Evolutionary conservation across 2,888 invertebrate species (phyloP).

Genomic region (Tetrapedia diversipes): DNA sequence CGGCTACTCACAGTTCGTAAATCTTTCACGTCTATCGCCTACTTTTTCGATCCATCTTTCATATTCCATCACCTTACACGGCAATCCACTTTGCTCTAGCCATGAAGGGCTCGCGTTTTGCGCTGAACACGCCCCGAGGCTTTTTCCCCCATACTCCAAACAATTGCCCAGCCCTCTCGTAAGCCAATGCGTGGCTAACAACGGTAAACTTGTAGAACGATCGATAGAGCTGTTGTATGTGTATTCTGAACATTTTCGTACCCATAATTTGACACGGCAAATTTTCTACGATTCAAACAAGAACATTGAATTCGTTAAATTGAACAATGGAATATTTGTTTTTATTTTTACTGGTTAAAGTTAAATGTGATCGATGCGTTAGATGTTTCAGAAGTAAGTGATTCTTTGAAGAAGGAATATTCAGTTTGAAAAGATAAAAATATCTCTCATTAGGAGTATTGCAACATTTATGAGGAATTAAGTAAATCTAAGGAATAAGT

Average conservation of each 20-base stretch:
- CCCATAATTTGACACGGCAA: neutral
- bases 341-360: neutral
- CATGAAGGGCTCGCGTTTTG: constrained; percentile 15
- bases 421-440: no score
- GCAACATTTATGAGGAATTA: no score
- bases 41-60: constrained; percentile 36
- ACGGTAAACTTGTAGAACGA: constrained; percentile 5
- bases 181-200: constrained; percentile 9
- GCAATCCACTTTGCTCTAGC: constrained; percentile 32
- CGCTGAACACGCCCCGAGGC: constrained; percentile 10
- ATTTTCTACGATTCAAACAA: neutral
- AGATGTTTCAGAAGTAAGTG: no score
- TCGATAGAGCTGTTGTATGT: no score
- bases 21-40: constrained; percentile 10
- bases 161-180: constrained; percentile 31
- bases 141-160: constrained; percentile 1
- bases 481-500: no score
- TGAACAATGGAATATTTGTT: no score
- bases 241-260: neutral
- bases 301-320: neutral
- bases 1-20: neutral
- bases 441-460: no score
- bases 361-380: no score
- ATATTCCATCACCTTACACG: constrained; percentile 38
- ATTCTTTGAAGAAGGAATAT: no score